Base-by-base conservation (phyloP, 2,797 vertebrate species). In the Leucoraja ocellata region DNA sequence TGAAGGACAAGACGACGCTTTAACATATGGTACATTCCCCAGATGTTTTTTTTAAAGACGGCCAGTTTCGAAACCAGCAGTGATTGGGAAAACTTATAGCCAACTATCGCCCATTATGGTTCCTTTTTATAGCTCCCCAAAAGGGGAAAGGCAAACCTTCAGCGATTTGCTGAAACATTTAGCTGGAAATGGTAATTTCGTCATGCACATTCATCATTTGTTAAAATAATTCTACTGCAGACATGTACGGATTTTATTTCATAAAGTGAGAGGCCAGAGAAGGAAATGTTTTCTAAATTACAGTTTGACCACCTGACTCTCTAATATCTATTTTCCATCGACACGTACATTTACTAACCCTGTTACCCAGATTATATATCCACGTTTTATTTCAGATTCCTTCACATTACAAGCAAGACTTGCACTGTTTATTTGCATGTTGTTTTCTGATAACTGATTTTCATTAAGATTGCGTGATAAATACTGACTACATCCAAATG, bases 1-100 rank as follows among this genome's bases (percentile, higher is more conserved):
- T 98, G 98, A 98, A 99, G 98, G 98, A 98, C 98, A 96, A 98
- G 97, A 98, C 98, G 97, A 97, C 98, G 98, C 98, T 97, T 97
- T 97, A 97, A 97, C 98, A 99, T 99, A 98, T 99, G 98, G 98
- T 97, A 95, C 94, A 95, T 95, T 98, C 97, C 98, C 97, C 97
- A 97, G 98, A 98, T 98, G 97, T 96, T 95, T 96, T 94, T 74
- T 96, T 95, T 94, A 88, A 93, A 95, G 84, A 94, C 86, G 93
- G 94, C 93, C 93, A 58, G 93, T 93, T 94, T 93, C 81, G 94
- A 93, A 94, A 93, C 88, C 93, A n/a, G 61, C 84, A 63, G 93
- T 78, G 93, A 93, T 93, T 93, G 84, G 92, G 84, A n/a, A 93
- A 91, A 83, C 93, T 94, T 93, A 93, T 93, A 80, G 93, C 93